phyloP scores from a whole-genome alignment of 2,797 vertebrate species.

The Acridotheres tristis region DNA sequence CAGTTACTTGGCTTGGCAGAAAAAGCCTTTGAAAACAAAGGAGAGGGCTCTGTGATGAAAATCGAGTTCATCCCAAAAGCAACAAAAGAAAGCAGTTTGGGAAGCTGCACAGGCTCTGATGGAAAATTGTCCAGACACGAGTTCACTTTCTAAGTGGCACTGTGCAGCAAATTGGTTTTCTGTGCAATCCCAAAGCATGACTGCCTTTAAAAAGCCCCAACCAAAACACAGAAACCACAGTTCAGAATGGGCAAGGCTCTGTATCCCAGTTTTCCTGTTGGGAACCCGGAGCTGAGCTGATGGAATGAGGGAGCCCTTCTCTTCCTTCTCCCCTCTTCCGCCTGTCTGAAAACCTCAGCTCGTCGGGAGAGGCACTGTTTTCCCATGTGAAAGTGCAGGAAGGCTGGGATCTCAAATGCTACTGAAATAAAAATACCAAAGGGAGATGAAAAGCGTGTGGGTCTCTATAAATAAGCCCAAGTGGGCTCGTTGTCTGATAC shows the following conservation, averaged over 20 bases:
- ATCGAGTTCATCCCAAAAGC: conserved; percentile 65
- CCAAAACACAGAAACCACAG: background rate
- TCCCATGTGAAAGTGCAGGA: background rate
- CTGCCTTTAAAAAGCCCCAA: background rate
- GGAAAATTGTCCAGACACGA: conserved; percentile 36
- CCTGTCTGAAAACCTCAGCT: background rate
- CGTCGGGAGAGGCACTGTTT: background rate
- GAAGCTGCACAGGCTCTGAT: conserved; percentile 27
- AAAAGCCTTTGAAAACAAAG: conserved; percentile 59
- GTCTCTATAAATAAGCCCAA: background rate
- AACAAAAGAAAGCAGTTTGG: conserved; percentile 41
- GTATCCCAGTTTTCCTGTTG: background rate
- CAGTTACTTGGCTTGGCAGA: conserved; percentile 59
- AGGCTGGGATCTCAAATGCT: background rate
- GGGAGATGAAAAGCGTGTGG: background rate
- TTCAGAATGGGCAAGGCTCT: background rate
- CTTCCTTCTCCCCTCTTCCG: background rate
- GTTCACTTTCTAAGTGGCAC: conserved; percentile 37
- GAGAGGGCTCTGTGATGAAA: conserved; percentile 31
- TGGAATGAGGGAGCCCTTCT: background rate
- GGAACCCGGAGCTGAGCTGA: background rate
- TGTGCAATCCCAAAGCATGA: background rate
- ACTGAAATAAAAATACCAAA: conserved; percentile 4
- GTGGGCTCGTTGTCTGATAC: background rate
- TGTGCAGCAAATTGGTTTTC: conserved; percentile 11